Evolutionary conservation across 2,888 invertebrate species (phyloP).

Genomic region (Ochlodes sylvanus): DNA sequence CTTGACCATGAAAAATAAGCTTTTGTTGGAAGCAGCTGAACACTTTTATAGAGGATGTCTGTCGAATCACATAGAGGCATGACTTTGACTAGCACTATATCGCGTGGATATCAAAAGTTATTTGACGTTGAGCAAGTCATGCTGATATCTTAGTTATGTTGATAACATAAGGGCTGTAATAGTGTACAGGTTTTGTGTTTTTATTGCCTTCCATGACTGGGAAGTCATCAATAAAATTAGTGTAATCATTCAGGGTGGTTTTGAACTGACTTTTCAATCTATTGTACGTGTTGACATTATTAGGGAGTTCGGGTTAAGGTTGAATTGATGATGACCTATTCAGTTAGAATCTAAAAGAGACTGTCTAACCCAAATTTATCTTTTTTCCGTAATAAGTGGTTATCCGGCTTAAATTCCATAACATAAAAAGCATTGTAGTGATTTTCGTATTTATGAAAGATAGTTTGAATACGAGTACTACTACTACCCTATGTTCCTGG

Average conservation of each 20-base stretch:
- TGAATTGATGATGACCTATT: background rate
- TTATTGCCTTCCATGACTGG: background rate
- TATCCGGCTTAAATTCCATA: too few relatives aligned
- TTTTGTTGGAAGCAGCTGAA: slow-evolving; percentile 76
- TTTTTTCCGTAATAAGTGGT: too few relatives aligned
- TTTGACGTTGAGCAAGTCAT: slow-evolving; percentile 7
- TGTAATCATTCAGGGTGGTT: background rate
- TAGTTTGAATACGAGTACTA: too few relatives aligned
- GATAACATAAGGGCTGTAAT: background rate
- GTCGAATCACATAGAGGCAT: slow-evolving; percentile 62
- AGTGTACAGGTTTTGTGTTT: background rate
- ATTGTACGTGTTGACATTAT: slow-evolving; percentile 1
- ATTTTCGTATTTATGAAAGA: too few relatives aligned
- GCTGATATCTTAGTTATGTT: background rate
- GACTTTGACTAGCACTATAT: slow-evolving; percentile 42
- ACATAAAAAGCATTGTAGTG: too few relatives aligned
- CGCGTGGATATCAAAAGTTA: background rate
- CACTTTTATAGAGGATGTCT: slow-evolving; percentile 71
- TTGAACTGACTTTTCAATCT: background rate
- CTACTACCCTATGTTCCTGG: too few relatives aligned
- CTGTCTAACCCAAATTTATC: too few relatives aligned
- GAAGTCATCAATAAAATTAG: slow-evolving; percentile 1
- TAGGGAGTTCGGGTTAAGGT: background rate
- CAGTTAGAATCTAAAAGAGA: too few relatives aligned
- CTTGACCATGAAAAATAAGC: slow-evolving; percentile 72